A percentile compares a stretch with the other conserved stretches of the same genome.
phyloP scores from a whole-genome alignment of 2,888 invertebrate species.

The Leptura quadrifasciata region DNA sequence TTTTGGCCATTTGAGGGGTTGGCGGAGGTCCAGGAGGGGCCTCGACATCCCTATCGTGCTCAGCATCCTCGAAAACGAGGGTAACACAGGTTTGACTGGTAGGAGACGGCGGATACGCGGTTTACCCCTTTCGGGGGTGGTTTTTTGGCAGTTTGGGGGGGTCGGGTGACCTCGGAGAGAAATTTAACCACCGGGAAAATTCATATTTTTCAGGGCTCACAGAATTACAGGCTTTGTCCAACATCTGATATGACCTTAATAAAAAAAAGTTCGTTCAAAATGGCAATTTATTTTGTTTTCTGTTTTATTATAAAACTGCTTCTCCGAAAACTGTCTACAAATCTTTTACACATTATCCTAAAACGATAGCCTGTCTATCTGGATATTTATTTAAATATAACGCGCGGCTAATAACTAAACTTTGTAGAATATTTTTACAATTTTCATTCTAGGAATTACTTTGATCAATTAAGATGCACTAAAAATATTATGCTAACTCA shows the following conservation, averaged over 20 bases:
- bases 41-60: too few species aligned
- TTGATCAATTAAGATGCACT: neutral
- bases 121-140: too few species aligned
- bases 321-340: neutral
- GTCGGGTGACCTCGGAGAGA: too few species aligned
- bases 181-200: too few species aligned
- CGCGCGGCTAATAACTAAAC: neutral
- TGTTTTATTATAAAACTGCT: neutral
- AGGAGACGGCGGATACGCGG: too few species aligned
- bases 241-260: neutral
- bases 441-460: neutral
- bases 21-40: too few species aligned
- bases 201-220: too few species aligned
- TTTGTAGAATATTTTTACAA: neutral
- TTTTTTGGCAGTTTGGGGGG: too few species aligned
- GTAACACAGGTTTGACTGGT: too few species aligned
- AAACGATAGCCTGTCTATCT: neutral
- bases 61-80: too few species aligned
- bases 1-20: too few species aligned
- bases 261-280: neutral
- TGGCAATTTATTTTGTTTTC: neutral
- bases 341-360: neutral
- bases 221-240: neutral
- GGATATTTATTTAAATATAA: constrained; percentile 6
- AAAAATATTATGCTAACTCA: neutral